Percentiles rank a stretch among this genome's conserved stretches.
Evolutionary conservation across 2,888 invertebrate species (phyloP).

Genomic region (Notocelia uddmanniana): DNA sequence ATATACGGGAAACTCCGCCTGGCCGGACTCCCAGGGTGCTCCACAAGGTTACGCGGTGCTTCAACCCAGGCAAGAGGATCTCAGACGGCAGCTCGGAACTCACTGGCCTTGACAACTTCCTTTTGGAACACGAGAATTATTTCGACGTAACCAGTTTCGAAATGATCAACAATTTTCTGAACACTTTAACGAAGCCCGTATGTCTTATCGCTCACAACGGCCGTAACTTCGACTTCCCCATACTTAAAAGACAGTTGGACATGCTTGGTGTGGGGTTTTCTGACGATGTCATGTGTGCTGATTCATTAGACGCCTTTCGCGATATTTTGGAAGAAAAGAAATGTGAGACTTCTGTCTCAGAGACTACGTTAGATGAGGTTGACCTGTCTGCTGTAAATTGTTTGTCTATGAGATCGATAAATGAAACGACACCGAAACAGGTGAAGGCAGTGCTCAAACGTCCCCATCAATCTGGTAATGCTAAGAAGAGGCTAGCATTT

Average conservation of each 20-base stretch:
- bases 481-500: constrained; percentile 35
- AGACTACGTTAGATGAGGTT: constrained; percentile 10
- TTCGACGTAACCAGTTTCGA: constrained; percentile 83
- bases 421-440: constrained; percentile 52
- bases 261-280: constrained; percentile 70
- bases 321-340: constrained; percentile 36
- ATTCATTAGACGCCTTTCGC: constrained; percentile 32
- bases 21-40: constrained; percentile 83
- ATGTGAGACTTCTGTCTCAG: neutral
- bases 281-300: constrained; percentile 79
- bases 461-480: constrained; percentile 34
- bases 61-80: constrained; percentile 86
- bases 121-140: constrained; percentile 82
- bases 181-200: constrained; percentile 85
- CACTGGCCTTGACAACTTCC: constrained; percentile 87
- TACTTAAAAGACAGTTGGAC: constrained; percentile 82
- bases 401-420: constrained; percentile 36
- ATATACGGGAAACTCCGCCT: constrained; percentile 58
- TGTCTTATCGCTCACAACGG: constrained; percentile 93
- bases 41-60: constrained; percentile 87
- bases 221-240: constrained; percentile 89
- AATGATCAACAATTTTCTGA: constrained; percentile 84
- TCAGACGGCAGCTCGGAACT: constrained; percentile 47
- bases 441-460: neutral
- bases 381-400: constrained; percentile 30